These are phyloP conservation scores for Lydus trimaculatus DNA, from an alignment of 2,888 invertebrate genomes.

Conservation along the genomic window DNA sequence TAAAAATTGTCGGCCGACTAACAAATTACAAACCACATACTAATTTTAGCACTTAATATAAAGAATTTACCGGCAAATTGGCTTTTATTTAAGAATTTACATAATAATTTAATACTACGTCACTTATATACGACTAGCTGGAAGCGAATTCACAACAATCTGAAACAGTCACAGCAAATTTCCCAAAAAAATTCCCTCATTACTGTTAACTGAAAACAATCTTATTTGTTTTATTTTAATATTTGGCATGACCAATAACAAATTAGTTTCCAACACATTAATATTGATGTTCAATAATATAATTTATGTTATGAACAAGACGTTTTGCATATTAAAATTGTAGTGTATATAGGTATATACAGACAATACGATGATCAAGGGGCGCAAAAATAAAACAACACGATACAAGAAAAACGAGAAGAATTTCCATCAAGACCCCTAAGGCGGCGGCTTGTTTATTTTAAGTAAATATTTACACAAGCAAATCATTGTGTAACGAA, in stretches of 20 bases:
- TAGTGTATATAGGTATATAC: not conserved
- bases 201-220: not conserved
- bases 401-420: not conserved
- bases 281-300: not conserved
- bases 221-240: not conserved
- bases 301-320: not conserved
- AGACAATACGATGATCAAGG: not conserved
- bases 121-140: not conserved
- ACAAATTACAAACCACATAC: not conserved
- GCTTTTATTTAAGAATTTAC: slow-evolving; percentile 3
- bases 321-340: not conserved
- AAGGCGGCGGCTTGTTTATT: slow-evolving; percentile 17
- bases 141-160: not conserved
- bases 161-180: no score
- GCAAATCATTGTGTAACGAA: slow-evolving; percentile 16
- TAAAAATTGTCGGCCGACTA: not conserved
- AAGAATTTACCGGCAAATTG: not conserved
- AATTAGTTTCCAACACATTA: not conserved
- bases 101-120: not conserved
- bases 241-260: not conserved
- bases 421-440: slow-evolving; percentile 13
- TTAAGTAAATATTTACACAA: slow-evolving; percentile 18
- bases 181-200: no score
- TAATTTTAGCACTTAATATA: slow-evolving; percentile 6
- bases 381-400: not conserved